Conservation (phyloP, 1,140 invertebrate genomes). For the Daktulosphaira vitifoliae region DNA sequence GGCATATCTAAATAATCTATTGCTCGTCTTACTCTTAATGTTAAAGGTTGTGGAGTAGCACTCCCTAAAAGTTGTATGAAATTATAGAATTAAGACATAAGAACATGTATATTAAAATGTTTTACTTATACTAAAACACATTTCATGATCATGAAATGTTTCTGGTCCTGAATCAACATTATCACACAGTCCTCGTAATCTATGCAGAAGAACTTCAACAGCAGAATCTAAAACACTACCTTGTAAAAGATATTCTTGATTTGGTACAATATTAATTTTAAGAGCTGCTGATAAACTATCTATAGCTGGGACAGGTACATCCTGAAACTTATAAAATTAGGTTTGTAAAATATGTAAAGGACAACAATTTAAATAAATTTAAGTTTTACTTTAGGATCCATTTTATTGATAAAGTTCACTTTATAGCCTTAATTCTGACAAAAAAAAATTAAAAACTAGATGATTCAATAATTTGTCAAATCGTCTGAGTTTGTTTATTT, state of each 20-base stretch:
- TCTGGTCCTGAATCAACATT: constrained; percentile 85
- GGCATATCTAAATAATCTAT: constrained; percentile 66
- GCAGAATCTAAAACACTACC: constrained; percentile 70
- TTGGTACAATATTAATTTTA: constrained; percentile 75
- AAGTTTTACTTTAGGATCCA: too few relatives aligned
- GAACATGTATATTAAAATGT: background rate
- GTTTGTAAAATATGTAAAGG: too few relatives aligned
- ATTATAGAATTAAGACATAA: background rate
- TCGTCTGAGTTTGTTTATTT: too few relatives aligned
- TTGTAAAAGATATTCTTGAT: constrained; percentile 45
- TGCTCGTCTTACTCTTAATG: constrained; percentile 66
- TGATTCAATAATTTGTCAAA: too few relatives aligned
- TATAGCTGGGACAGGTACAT: constrained; percentile 55
- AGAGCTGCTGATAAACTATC: constrained; percentile 67
- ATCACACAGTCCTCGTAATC: constrained; percentile 84
- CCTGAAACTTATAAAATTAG: background rate
- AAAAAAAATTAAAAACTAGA: too few relatives aligned
- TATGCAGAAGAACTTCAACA: constrained; percentile 83
- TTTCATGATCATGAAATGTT: constrained; percentile 83
- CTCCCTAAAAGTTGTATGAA: constrained; percentile 44
- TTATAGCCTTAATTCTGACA: too few relatives aligned
- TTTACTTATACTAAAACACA: constrained; percentile 65
- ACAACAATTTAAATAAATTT: too few relatives aligned
- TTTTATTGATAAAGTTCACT: too few relatives aligned
- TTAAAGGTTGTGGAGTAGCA: constrained; percentile 49